These are phyloP conservation scores for Acipenser ruthenus DNA, from an alignment of 2,797 vertebrate genomes.

Conservation along the genomic window DNA sequence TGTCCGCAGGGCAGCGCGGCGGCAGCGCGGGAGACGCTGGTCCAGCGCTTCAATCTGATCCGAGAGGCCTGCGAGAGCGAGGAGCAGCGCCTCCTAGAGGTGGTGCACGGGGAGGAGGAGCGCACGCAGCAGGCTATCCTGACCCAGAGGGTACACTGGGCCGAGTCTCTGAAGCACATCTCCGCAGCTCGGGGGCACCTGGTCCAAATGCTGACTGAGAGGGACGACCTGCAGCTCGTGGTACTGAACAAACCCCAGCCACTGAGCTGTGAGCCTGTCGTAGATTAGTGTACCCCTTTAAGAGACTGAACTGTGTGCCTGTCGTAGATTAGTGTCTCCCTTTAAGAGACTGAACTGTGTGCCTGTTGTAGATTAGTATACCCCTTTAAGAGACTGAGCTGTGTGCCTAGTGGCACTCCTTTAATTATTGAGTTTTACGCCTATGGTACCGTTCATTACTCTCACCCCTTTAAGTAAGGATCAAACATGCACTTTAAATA, in stretches of 20 bases:
- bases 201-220: slow-evolving; percentile 73
- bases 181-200: slow-evolving; percentile 64
- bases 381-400: neutral
- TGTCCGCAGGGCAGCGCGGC: slow-evolving; percentile 57
- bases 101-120: slow-evolving; percentile 79
- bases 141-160: slow-evolving; percentile 83
- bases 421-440: too few species aligned
- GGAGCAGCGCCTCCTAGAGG: slow-evolving; percentile 81
- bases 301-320: neutral
- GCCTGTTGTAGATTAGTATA: neutral
- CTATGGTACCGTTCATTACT: neutral
- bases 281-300: neutral
- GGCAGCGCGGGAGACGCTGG: slow-evolving; percentile 63
- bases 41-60: slow-evolving; percentile 68
- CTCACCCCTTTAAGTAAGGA: neutral
- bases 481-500: slow-evolving; percentile 3
- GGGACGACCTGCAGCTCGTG: slow-evolving; percentile 67
- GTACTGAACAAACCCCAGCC: slow-evolving; percentile 51
- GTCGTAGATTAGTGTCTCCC: neutral
- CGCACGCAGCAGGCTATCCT: slow-evolving; percentile 82
- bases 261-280: neutral
- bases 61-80: slow-evolving; percentile 76
- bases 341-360: neutral
- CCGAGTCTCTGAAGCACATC: slow-evolving; percentile 64
- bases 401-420: too few species aligned